These are phyloP conservation scores for Agrotis clavis DNA, from an alignment of 2,888 invertebrate species.

Conservation along the genomic window DNA sequence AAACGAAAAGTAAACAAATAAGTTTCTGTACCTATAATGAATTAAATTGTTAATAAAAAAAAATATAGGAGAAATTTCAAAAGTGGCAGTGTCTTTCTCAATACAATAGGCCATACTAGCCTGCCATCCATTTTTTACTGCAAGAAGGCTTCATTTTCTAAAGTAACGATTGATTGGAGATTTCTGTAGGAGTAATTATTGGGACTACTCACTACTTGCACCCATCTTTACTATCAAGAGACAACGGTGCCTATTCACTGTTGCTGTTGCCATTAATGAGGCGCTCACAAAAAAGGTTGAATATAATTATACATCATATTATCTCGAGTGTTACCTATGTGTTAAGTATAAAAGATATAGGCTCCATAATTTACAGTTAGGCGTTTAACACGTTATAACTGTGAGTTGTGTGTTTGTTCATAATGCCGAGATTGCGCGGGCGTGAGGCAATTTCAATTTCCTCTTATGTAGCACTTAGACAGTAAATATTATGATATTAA, in stretches of 20 bases:
- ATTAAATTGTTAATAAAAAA: no score
- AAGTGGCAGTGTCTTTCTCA: no score
- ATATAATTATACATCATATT: neutral
- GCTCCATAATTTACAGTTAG: slow-evolving; percentile 39
- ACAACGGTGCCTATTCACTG: slow-evolving; percentile 1
- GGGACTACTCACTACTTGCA: neutral
- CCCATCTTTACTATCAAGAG: neutral
- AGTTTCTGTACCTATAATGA: no score
- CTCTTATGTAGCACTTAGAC: neutral
- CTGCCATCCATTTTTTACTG: no score
- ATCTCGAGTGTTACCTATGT: neutral
- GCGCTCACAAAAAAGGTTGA: slow-evolving; percentile 4
- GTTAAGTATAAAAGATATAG: slow-evolving; percentile 14
- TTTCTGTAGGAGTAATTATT: neutral
- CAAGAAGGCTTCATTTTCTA: no score
- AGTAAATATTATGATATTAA: neutral
- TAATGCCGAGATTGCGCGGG: slow-evolving; percentile 20
- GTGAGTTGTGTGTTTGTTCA: slow-evolving; percentile 25
- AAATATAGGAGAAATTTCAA: no score
- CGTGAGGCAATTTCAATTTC: slow-evolving; percentile 9
- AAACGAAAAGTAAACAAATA: no score
- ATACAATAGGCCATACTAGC: no score
- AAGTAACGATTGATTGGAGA: neutral
- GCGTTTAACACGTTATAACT: slow-evolving; percentile 32
- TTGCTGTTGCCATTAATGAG: neutral